Evolutionary conservation across 1,140 invertebrate species (phyloP), one percentile per base, ranked within the genome.

Genomic region (Gonatopus flavifemur): DNA sequence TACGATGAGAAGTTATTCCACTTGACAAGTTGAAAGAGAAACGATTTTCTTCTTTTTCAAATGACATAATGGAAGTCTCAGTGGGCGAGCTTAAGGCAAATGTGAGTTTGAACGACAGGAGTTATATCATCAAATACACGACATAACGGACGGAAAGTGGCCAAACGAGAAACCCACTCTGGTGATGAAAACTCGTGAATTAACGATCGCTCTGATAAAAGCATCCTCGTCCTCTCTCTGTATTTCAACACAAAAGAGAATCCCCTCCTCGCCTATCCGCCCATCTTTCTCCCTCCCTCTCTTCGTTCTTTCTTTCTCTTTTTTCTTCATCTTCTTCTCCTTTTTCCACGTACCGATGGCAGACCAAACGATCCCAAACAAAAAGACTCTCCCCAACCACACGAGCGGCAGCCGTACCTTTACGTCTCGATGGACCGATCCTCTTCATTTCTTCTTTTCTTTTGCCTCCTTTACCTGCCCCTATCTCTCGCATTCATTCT

Each of bases 191-290:
- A 18, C 31, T 30, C 20, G 22, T 30, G 48, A 51, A 52, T 52
- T 42, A 45, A 51, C 53, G 42, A 30, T 47, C 35, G 24, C 15
- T 8, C 12, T 21, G 37, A 39, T 39, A 39, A 39, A 44, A 57
- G 28, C 25, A 18, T 36, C 37, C n/a, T 38, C 13, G 10, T 36
- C 18, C 7, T 36, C 9, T 36, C 15, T 36, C 32, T n/a, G 18
- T 8, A 8, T 16, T 21, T 13, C 20, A 20, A 15, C 18, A 22
- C 7, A 38, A 38, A 38, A 38, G 18, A 38, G 18, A 3, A 10
- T 10, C 18, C 32, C 8, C 32, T 8, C n/a, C 32, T 35, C 18
- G 10, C 10, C 32, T 43, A 19, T 30, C 21, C 21, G 8, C 10
- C 15, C 19, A 2, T 21, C 5, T 9, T 45, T 3, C 35, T 20